Evolutionary conservation across 1,140 invertebrate genomes (phyloP).

Genomic region (Bactericera cockerelli): DNA sequence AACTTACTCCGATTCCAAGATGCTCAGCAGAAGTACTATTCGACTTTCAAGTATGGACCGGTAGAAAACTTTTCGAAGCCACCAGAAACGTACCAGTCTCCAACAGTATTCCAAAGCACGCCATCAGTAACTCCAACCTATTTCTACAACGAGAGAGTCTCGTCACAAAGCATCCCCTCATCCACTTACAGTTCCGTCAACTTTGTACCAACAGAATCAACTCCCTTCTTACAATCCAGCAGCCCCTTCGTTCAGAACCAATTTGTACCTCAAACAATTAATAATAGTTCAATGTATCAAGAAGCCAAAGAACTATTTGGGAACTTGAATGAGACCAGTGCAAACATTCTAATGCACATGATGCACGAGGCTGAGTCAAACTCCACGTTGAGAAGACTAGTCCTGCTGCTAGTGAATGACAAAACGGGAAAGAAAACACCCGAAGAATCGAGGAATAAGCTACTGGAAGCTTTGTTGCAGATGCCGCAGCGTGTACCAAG

Average conservation of each 20-base stretch:
- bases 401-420: slow-evolving; percentile 52
- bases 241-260: too few relatives aligned
- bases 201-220: neutral
- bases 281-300: slow-evolving; percentile 2
- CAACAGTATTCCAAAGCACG: too few relatives aligned
- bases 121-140: neutral
- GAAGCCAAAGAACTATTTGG: slow-evolving; percentile 52
- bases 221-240: neutral
- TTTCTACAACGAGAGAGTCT: neutral
- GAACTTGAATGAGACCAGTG: slow-evolving; percentile 53
- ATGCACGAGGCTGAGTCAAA: slow-evolving; percentile 66
- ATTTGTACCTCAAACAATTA: neutral
- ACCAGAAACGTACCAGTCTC: neutral
- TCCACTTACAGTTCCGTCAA: neutral
- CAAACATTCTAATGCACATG: slow-evolving; percentile 52
- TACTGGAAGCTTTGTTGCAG: slow-evolving; percentile 47
- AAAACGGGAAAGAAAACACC: slow-evolving; percentile 41
- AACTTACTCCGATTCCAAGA: slow-evolving; percentile 27
- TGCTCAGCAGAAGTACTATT: neutral
- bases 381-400: slow-evolving; percentile 48
- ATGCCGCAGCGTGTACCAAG: slow-evolving; percentile 31
- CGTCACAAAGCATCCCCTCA: neutral
- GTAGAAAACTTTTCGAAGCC: neutral
- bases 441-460: slow-evolving; percentile 41
- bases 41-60: neutral